Evolutionary conservation across 2,888 invertebrate species (phyloP), one percentile per base, ranked within the genome.

Genomic region (Odontomyia ornata): DNA sequence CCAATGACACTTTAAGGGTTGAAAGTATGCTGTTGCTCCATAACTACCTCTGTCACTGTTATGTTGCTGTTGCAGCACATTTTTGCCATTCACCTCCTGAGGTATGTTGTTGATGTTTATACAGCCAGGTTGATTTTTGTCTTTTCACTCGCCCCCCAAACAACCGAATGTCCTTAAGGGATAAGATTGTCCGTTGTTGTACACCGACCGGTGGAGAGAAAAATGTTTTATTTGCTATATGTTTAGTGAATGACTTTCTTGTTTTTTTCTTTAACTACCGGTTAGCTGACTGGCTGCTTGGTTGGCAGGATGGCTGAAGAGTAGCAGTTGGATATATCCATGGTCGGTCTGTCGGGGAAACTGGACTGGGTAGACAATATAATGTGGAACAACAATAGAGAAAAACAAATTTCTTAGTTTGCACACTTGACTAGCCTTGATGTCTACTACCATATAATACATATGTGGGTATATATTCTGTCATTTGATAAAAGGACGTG

Each of bases 181-280:
- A 43, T 43, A 43, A 9, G 52, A 9, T 52, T 52, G 60, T 28
- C 28, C 52, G 18, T n/a, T 52, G 52, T 43, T 13, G 52, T 4
- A 52, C 18, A 13, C 4, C 18, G 4, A 36, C 18, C n/a, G 23
- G 69, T 43, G 27, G 13, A 30, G 43, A 47, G 27, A 27, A 72
- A 72, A 72, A 72, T 52, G 52, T 72, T 72, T 72, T 72, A 72
- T 72, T 52, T 72, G 52, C 71, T 52, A 28, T 52, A 52, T 72
- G 28, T 56, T 52, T 52, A 27, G 27, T 56, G 56, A 56, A 72
- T 56, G 71, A 72, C 56, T 72, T 72, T 72, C 71, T 72, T 56
- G 36, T 64, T 64, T 28, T n/a, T 15, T 28, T n/a, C 23, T 21
- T 7, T 1, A 64, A 28, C 64, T 67, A 15, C 46, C 23, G 9